phyloP scores from a whole-genome alignment of 2,797 vertebrate species.

The Sebastes melanostomus region DNA sequence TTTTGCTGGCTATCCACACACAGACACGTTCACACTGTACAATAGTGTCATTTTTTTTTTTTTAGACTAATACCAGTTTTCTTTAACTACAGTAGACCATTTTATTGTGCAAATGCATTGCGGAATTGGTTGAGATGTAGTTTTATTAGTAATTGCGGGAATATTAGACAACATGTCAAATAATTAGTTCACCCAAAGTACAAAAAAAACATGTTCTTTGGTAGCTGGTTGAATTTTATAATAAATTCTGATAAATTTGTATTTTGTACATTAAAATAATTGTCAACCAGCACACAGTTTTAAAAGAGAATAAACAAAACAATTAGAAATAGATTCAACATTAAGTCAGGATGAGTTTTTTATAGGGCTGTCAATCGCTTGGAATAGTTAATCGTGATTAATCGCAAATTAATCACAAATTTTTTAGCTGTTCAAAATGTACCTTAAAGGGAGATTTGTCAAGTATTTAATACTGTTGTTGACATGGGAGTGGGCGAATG shows the following conservation, averaged over 20 bases:
- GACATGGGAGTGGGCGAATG: too few relatives aligned
- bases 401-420: too few relatives aligned
- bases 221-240: not conserved
- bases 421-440: too few relatives aligned
- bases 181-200: not conserved
- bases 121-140: not conserved
- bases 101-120: not conserved
- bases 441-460: too few relatives aligned
- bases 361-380: too few relatives aligned
- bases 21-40: not conserved
- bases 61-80: not conserved
- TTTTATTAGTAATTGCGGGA: not conserved
- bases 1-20: not conserved
- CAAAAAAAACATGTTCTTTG: not conserved
- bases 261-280: not conserved
- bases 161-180: not conserved
- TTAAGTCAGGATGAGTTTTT: not conserved
- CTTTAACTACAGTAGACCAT: not conserved
- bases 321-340: not conserved
- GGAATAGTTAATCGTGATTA: too few relatives aligned
- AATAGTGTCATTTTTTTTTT: not conserved
- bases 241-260: not conserved
- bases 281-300: not conserved
- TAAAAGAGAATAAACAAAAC: not conserved
- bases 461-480: too few relatives aligned